Base-by-base conservation (phyloP, 2,797 vertebrate species). In the Podarcis siculus region DNA sequence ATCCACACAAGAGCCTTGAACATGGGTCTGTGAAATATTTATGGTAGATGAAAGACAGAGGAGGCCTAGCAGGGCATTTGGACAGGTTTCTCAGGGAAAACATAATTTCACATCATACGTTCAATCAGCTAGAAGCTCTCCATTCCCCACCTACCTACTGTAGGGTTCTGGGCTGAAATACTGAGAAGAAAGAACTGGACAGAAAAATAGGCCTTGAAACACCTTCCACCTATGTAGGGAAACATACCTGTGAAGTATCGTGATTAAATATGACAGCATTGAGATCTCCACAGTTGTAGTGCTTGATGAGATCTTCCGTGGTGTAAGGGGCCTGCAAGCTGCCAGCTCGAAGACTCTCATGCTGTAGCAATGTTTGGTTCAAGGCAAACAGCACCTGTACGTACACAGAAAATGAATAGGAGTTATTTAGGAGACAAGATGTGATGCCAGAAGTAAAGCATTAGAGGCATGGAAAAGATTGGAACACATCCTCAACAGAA, bases 271-370 rank as follows among this genome's bases (percentile, higher is more conserved):
- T 98, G 90, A 98, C 96, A 5, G 97, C 94, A 1, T 96, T 97
- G 94, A 98, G 97, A 91, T 98, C 97, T 86, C 97, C 97, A 25
- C 97, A 98, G 90, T 97, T 98, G 92, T 98, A 98, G 92, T 98
- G 97, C 75, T 98, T 98, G 96, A 98, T 97, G 92, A 98, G 97
- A 94, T 97, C 97, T 93, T 98, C 97, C 0, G 97, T 98, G 89
- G 97, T 98, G 13, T 98, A 98, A 0, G 97, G 97, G 0, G 96
- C 97, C 93, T 97, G 97, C 90, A 97, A 92, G 73, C 97, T 97
- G 32, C 97, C 97, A 0, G 97, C 97, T 87, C 97, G 95, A 55
- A 98, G 97, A 12, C 97, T 97, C 93, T 98, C 97, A 0, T 98
- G 97, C 25, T 97, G 97, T 86, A 97, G 95, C 87, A 98, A 93